Conservation (phyloP, 1,140 invertebrate species). For the Drosophila nikananu region DNA sequence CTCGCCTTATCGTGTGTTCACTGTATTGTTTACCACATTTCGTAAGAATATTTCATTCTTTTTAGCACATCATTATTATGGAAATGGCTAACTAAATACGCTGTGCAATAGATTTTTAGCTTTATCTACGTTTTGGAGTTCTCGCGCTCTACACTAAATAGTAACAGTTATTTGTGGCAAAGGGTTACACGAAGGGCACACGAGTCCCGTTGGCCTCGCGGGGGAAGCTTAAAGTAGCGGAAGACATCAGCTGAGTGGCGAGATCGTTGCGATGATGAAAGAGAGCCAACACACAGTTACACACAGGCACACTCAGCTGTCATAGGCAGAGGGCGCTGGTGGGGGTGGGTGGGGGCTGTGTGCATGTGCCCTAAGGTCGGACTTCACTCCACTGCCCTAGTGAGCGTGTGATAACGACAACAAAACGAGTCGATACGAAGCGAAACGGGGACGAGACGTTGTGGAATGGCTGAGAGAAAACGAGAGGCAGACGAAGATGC, state of each 20-base stretch:
- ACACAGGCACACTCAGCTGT: neutral
- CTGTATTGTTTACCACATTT: constrained; percentile 19
- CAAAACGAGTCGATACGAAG: constrained; percentile 21
- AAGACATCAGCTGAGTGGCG: constrained; percentile 7
- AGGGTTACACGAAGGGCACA: constrained; percentile 18
- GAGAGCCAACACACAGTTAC: constrained; percentile 3
- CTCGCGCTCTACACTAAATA: constrained; percentile 1
- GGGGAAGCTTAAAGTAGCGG: neutral
- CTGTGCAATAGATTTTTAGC: neutral
- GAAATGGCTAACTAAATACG: neutral
- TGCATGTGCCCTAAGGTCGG: constrained; percentile 14
- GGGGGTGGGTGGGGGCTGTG: neutral
- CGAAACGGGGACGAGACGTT: constrained; percentile 1
- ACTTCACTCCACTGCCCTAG: constrained; percentile 33
- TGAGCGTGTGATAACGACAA: constrained; percentile 30
- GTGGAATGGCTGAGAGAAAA: constrained; percentile 18
- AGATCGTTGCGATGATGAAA: constrained; percentile 11
- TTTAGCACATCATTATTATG: constrained; percentile 13
- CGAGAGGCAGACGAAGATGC: constrained; percentile 21
- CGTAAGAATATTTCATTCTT: neutral
- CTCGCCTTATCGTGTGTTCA: neutral
- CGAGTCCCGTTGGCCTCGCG: neutral
- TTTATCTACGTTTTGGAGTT: neutral
- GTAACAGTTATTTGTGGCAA: neutral
- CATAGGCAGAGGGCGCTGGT: neutral